Evolutionary conservation across 2,113 vertebrate species (phyloP), one percentile per base, ranked within the genome.

Genomic region (Nanorana parkeri): DNA sequence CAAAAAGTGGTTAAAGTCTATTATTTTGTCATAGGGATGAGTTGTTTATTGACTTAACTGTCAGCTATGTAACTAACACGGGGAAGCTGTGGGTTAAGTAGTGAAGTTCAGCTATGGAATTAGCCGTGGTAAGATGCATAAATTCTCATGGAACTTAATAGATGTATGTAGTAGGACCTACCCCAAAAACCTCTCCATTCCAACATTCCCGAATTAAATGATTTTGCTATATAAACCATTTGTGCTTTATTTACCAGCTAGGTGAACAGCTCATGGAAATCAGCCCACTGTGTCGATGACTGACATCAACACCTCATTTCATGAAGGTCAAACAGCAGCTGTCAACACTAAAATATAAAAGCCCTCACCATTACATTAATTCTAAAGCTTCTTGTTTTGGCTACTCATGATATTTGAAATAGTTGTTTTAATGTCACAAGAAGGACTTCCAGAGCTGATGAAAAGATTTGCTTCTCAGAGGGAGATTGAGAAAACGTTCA

Each of bases 331-430:
- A 81, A 74, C 69, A 75, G 80, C 80, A 81, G 79, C 80, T 81
- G 80, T 81, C 80, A 81, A 72, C 80, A 81, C 58, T 66, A 81
- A 81, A 81, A 81, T 81, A 74, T 81, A 81, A 72, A 81, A 55
- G 80, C 51, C 24, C 47, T 81, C 47, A 66, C 61, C 51, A 58
- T 67, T 71, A 67, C 41, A 74, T 66, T 81, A 74, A 74, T 65
- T 74, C 80, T 81, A 74, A 81, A 61, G 69, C 60, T 55, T 81
- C 69, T 81, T 81, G 80, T 81, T 81, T 81, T 81, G 80, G 80
- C 80, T 81, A 24, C 69, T 74, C 51, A n/a, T 61, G 52, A 75
- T 67, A 69, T 58, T 81, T 81, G 29, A 81, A 81, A 81, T 81
- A 81, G 61, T 47, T 56, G 4, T 7, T 65, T 81, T 75, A 67